These are phyloP conservation scores for Sternotherus odoratus DNA, from an alignment of 2,797 vertebrate genomes.

Conservation along the genomic window DNA sequence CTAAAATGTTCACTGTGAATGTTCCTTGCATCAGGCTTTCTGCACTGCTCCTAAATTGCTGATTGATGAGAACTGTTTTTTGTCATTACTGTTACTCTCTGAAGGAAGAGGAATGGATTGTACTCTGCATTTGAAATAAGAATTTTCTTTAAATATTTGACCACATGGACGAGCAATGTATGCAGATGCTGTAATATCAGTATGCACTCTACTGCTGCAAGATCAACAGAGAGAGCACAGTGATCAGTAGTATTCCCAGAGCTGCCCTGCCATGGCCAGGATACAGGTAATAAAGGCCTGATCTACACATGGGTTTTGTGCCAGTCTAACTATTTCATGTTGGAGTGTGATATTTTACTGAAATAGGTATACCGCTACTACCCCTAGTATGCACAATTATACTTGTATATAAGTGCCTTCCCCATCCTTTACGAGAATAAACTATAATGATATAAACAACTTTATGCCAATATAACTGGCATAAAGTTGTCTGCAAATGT, in stretches of 20 bases:
- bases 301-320: fast-evolving
- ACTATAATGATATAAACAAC: fast-evolving
- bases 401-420: background rate
- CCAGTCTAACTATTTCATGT: background rate
- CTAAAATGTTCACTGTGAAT: background rate
- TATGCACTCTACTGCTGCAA: background rate
- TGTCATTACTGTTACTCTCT: background rate
- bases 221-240: background rate
- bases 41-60: background rate
- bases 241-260: background rate
- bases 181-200: background rate
- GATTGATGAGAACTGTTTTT: background rate
- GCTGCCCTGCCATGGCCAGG: background rate
- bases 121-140: fast-evolving
- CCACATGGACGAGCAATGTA: background rate
- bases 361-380: fast-evolving
- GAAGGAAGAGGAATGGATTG: background rate
- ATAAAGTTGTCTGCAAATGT: background rate
- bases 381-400: background rate
- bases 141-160: background rate
- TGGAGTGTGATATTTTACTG: background rate
- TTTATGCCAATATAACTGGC: background rate
- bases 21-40: background rate
- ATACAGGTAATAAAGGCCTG: fast-evolving
- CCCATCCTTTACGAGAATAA: background rate